phyloP scores from a whole-genome alignment of 2,888 invertebrate genomes.

The Chymomyza amoena region DNA sequence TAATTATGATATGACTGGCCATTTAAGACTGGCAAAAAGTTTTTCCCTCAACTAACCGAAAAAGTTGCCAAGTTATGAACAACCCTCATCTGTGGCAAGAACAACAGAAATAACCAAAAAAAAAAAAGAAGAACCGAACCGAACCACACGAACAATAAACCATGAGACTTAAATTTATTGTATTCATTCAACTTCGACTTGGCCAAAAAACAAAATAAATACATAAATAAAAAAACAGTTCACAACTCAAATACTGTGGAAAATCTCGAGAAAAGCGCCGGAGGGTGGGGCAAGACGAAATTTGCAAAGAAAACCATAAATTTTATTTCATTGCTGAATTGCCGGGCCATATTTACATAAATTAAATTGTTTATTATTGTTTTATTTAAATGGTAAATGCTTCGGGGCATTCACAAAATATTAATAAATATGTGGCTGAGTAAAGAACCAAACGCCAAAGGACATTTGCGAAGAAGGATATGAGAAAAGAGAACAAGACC shows the following conservation, averaged over 20 bases:
- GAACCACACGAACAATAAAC: constrained; percentile 24
- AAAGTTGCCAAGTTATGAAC: constrained; percentile 15
- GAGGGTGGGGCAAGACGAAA: background rate
- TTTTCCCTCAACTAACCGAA: constrained; percentile 23
- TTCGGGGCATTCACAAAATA: constrained; percentile 25
- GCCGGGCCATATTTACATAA: constrained; percentile 47
- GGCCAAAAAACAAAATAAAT: background rate
- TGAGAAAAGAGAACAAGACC: background rate
- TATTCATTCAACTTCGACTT: background rate
- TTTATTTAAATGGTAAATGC: constrained; percentile 27
- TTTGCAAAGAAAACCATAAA: constrained; percentile 22
- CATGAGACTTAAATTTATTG: background rate
- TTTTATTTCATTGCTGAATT: constrained; percentile 50
- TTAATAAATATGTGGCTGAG: constrained; percentile 23
- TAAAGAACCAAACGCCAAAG: background rate
- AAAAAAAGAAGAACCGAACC: constrained; percentile 11
- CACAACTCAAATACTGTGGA: background rate
- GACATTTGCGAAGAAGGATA: background rate
- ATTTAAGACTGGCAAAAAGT: constrained; percentile 28
- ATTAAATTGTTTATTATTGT: constrained; percentile 54
- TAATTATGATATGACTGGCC: constrained; percentile 40
- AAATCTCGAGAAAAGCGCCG: background rate
- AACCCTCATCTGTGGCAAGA: background rate
- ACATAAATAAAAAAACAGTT: background rate
- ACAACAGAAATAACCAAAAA: background rate